Evolutionary conservation across 2,888 invertebrate species (phyloP), one percentile per base, ranked within the genome.

Genomic region (Cataglyphis albicans): DNA sequence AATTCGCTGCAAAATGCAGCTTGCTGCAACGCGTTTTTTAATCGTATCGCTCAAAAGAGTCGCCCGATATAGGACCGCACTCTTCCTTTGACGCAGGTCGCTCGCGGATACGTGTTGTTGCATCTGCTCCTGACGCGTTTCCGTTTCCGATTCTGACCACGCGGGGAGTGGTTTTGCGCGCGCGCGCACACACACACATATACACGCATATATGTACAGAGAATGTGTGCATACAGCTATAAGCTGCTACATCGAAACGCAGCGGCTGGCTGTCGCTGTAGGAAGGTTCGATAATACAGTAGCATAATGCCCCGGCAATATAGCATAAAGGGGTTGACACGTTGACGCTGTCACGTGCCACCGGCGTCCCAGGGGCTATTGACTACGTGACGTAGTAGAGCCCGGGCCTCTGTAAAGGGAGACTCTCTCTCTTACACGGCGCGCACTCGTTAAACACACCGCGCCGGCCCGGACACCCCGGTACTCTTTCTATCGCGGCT

Each of bases 271-370:
- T 85, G 84, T 87, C 84, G 88, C 72, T 80, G 85, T 83, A 88
- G 83, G 88, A 75, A 86, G 87, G 85, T 84, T 88, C 86, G 86
- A 90, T 90, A 90, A 88, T 89, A 89, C 84, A 88, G 89, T 87
- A 82, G 90, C 90, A 89, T 90, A 90, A 90, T 90, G 89, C 89
- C 52, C 72, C 55, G 84, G 87, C 87, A 89, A 90, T 90, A 90
- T 90, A 89, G 88, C 90, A 90, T 90, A 90, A 89, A 89, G 89
- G 90, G 87, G 86, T 85, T 90, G 90, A 90, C 90, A 88, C 89
- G 88, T 88, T 90, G 90, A 90, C 90, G 89, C 86, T 90, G 90
- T 90, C 90, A 90, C 89, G 90, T 84, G 90, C 90, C 88, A 84
- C 88, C 89, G 84, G 89, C 83, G 89, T 84, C 89, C 88, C 86